These are phyloP conservation scores for Rhaphigaster nebulosa DNA, from an alignment of 2,888 invertebrate species.

Conservation along the genomic window DNA sequence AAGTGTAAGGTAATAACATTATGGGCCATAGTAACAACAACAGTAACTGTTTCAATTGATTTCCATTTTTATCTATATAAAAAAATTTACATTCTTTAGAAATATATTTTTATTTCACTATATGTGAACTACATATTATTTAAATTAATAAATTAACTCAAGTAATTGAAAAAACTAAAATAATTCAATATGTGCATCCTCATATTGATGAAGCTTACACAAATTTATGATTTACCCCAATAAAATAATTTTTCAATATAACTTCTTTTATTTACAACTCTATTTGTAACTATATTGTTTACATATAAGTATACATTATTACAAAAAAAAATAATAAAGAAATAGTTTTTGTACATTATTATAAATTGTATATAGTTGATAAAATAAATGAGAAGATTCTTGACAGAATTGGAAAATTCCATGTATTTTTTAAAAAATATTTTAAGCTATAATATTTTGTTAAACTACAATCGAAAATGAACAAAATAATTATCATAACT, in stretches of 20 bases:
- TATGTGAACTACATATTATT: conserved; percentile 41
- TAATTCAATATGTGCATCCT: conserved; percentile 25
- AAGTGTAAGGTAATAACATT: neutral
- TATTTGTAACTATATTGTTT: conserved; percentile 48
- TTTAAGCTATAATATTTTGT: conserved; percentile 28
- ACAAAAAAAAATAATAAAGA: conserved; percentile 52
- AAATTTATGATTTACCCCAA: conserved; percentile 29
- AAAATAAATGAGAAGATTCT: conserved; percentile 48
- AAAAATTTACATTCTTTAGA: conserved; percentile 37
- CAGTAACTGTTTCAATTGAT: neutral
- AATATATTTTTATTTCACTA: conserved; percentile 47
- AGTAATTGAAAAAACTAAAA: conserved; percentile 47
- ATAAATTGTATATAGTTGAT: conserved; percentile 39
- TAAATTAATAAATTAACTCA: conserved; percentile 44
- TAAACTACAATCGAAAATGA: conserved; percentile 45
- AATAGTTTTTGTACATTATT: conserved; percentile 48
- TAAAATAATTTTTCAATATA: conserved; percentile 9
- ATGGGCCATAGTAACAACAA: neutral
- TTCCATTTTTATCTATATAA: conserved; percentile 25
- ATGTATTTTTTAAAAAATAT: conserved; percentile 25
- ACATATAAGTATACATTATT: conserved; percentile 54
- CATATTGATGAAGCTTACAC: conserved; percentile 21
- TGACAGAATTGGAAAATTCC: neutral
- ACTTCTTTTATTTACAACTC: conserved; percentile 55
- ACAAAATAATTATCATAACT: conserved; percentile 52